Base-by-base conservation (phyloP, 2,888 invertebrate species). In the Coelinius sp. region DNA sequence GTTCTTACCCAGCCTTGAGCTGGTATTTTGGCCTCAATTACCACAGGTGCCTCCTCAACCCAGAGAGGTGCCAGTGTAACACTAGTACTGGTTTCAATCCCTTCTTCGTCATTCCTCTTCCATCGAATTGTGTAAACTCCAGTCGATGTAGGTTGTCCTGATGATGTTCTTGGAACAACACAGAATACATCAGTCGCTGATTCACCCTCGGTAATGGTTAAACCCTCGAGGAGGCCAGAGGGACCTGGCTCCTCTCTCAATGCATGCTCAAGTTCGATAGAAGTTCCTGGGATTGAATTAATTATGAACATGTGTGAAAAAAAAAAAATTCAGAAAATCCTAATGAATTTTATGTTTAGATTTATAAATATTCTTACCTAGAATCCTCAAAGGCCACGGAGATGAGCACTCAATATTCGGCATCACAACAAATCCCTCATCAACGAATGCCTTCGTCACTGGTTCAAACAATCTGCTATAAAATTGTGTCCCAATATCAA, bases 1-100 rank as follows among this genome's bases (percentile, higher is more conserved):
- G 92, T 92, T 75, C 93, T 90, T 20, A 95, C 91, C 82, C 92
- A 91, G 4, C 95, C 95, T 74, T 93, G 92, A 53, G 94, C 92
- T n/a, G 95, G 95, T 74, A 92, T 89, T 79, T 89, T 88, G 66
- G 92, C 89, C 85, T 91, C 89, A 74, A 93, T 83, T 65, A 91
- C 89, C 76, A 93, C 89, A 0, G 92, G 91, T 62, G 92, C 90
- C 78, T 91, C 90, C 76, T 92, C 92, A 63, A 93, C 90, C 67
- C 90, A 89, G 53, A 92, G 84, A 0, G 90, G 90, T 0, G 90
- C 89, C 68, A 92, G 82, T 24, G 91, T 90, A 0, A 91, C 91
- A 75, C 89, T 91, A 76, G 91, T 91, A 63, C 88, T 88, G 7
- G 87, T 89, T 75, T 85, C 83, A 31, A 85, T 78, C 2, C 79